These are phyloP conservation scores for Cairina moschata DNA, from an alignment of 2,113 vertebrate genomes.

Conservation along the genomic window DNA sequence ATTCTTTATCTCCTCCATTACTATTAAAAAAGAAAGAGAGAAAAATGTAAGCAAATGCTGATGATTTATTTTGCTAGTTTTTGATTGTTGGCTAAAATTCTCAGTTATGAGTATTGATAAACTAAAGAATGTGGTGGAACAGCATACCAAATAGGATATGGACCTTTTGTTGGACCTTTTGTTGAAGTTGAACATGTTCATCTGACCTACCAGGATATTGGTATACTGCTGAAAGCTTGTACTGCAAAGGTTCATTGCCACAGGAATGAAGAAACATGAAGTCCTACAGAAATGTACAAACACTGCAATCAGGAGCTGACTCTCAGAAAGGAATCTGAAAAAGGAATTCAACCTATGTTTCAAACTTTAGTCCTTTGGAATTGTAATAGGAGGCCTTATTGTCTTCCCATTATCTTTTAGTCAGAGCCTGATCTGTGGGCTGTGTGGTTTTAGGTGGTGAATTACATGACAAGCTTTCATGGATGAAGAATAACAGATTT, in stretches of 20 bases:
- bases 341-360: conserved; percentile 28
- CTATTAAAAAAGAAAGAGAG: background rate
- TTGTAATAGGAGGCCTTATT: background rate
- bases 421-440: background rate
- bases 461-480: background rate
- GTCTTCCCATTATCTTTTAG: conserved; percentile 3
- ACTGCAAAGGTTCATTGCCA: conserved; percentile 29
- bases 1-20: background rate
- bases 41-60: background rate
- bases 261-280: conserved; percentile 11
- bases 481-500: background rate
- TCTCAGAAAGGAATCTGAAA: background rate
- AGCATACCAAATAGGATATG: background rate
- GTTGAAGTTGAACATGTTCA: background rate
- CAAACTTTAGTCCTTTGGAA: conserved; percentile 38
- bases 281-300: conserved; percentile 35
- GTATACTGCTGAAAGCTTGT: conserved; percentile 31
- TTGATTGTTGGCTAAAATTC: conserved; percentile 8
- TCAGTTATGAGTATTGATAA: background rate
- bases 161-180: background rate
- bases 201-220: conserved; percentile 31
- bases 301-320: conserved; percentile 7
- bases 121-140: background rate
- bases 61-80: background rate
- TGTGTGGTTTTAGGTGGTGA: background rate